Conservation (phyloP, 2,113 vertebrate species). For the Edolisoma coerulescens region DNA sequence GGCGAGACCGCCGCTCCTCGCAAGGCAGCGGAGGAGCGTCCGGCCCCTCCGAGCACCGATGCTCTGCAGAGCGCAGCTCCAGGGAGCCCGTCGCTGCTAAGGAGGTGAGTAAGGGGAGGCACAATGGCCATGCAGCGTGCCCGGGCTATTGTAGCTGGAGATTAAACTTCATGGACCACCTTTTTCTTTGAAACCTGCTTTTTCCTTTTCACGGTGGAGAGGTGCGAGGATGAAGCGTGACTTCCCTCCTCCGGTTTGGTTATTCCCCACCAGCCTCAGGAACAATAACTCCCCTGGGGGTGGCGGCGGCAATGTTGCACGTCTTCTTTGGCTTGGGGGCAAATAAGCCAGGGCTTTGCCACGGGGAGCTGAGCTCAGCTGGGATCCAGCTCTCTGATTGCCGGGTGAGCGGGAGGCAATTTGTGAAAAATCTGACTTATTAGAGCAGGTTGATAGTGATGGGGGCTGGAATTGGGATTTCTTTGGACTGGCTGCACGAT, state of each 20-base stretch:
- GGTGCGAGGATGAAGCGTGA: background rate
- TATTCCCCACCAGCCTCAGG: background rate
- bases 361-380: background rate
- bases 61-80: background rate
- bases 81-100: background rate
- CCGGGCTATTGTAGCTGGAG: background rate
- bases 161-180: background rate
- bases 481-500: background rate
- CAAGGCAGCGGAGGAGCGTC: background rate
- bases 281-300: conserved; percentile 35
- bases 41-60: background rate
- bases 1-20: background rate
- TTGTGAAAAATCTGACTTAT: background rate
- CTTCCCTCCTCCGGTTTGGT: background rate
- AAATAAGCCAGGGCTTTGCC: background rate
- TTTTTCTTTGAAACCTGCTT: background rate
- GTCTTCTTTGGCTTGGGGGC: background rate
- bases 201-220: background rate
- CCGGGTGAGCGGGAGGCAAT: background rate
- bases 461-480: background rate
- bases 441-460: background rate
- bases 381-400: background rate
- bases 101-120: conserved; percentile 10
- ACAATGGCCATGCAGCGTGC: background rate
- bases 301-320: background rate